Percentiles rank a stretch among this genome's conserved stretches.
Conservation (phyloP, 2,888 invertebrate species). For the Aporophyla lueneburgensis region DNA sequence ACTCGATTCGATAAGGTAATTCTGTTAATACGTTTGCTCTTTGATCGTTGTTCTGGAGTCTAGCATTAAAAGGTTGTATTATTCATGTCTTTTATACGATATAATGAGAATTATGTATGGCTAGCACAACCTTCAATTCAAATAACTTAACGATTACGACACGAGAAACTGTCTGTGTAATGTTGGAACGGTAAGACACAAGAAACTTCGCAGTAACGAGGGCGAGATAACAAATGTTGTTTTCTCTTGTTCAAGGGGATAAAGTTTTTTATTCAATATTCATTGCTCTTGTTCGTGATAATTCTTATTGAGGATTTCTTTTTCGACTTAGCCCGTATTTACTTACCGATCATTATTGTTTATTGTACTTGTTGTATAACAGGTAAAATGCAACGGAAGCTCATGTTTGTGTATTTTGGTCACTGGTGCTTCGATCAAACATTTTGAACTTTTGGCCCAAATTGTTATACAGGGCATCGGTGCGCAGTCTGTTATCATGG, state of each 20-base stretch:
- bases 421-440: neutral
- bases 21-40: slow-evolving; percentile 52
- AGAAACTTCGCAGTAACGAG: slow-evolving; percentile 58
- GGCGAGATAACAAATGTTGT: slow-evolving; percentile 59
- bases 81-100: slow-evolving; percentile 24
- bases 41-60: slow-evolving; percentile 50
- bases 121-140: slow-evolving; percentile 21
- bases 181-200: slow-evolving; percentile 32
- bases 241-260: slow-evolving; percentile 60
- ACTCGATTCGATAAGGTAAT: slow-evolving; percentile 63
- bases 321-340: slow-evolving; percentile 1
- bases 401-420: neutral
- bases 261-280: slow-evolving; percentile 59
- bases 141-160: slow-evolving; percentile 35
- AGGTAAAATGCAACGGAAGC: neutral
- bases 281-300: slow-evolving; percentile 52
- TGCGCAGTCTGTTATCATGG: too few species aligned
- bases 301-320: slow-evolving; percentile 40
- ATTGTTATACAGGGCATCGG: neutral
- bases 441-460: neutral
- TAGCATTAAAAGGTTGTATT: slow-evolving; percentile 41
- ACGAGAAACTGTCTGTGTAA: slow-evolving; percentile 39
- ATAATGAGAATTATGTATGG: slow-evolving; percentile 13
- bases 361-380: too few species aligned
- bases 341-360: neutral